Percentiles rank a stretch among this genome's conserved stretches.
These are phyloP conservation scores for Anguilla pacifica DNA, from an alignment of 2,797 vertebrate species.

Conservation along the genomic window DNA sequence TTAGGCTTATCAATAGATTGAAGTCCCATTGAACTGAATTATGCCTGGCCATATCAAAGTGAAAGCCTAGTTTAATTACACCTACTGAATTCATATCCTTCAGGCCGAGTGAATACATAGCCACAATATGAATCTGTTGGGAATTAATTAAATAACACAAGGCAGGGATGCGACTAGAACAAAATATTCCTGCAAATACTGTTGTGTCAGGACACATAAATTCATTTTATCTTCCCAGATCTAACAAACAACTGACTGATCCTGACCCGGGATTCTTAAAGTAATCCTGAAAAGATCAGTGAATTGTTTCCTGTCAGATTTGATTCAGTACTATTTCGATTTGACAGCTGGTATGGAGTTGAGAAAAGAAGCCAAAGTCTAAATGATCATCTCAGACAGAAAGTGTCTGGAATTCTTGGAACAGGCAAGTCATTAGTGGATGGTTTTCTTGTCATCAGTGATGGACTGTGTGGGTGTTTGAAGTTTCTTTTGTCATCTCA, in stretches of 20 bases:
- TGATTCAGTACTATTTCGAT: neutral
- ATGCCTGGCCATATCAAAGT: neutral
- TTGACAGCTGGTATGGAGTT: neutral
- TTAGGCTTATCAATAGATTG: neutral
- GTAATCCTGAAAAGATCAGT: neutral
- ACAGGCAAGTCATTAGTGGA: constrained; percentile 14
- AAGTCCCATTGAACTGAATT: neutral
- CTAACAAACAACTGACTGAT: neutral
- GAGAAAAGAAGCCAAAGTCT: neutral
- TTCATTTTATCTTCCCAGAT: neutral
- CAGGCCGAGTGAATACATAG: neutral
- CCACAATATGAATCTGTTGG: neutral
- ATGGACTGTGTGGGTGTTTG: neutral
- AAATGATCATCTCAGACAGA: neutral
- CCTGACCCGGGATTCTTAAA: neutral
- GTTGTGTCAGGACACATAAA: neutral
- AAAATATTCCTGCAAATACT: neutral
- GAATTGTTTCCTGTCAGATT: neutral
- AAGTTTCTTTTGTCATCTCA: neutral
- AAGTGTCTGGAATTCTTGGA: neutral
- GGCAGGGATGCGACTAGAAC: neutral
- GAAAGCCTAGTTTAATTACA: neutral
- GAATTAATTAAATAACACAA: neutral
- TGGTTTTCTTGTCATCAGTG: constrained; percentile 2
- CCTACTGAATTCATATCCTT: neutral